Base-by-base conservation (phyloP, 1,140 invertebrate genomes). In the Drosophila orena region DNA sequence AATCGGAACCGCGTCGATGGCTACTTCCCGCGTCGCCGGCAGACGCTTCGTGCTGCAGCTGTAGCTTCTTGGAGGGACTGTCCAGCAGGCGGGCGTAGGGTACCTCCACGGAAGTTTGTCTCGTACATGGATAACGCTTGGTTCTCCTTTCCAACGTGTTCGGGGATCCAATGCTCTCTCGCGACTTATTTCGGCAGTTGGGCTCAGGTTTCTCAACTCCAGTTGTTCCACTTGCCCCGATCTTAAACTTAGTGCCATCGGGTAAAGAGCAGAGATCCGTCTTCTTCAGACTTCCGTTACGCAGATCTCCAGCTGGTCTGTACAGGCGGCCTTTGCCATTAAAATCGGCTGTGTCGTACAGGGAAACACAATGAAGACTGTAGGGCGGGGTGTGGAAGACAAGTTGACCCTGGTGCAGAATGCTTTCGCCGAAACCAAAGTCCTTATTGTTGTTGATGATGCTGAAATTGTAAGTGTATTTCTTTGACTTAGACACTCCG, bases 351-450 rank as follows among this genome's bases (percentile, higher is more conserved):
- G 93, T 93, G 43, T 97, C 96, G 92, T 97, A 95, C 2, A 97
- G 92, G 34, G 95, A 95, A n/a, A 97, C 95, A 77, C 96, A 95
- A 70, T 96, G 94, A 20, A 95, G 94, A 75, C 96, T 96, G 78
- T 97, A 97, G 0, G 97, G 97, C 0, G 97, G 96, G 1, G 97
- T 97, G 69, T 98, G 96, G 92, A 98, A 98, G 27, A 99, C 96
- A n/a, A 98, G 93, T 89, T 97, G 96, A 40, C 95, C 95, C 50
- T 96, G 95, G 86, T 98, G 96, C 10, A 99, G 93, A 77, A 99
- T 96, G 91, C 98, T 99, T 91, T 99, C 98, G 3, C 98, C 98
- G 92, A 97, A 99, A 0, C 97, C 97, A 88, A 93, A 94, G 81
- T 94, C 94, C 38, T 94, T 94, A n/a, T 93, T 93, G 49, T 93